Base-by-base conservation (phyloP, 1,140 invertebrate species). In the Probaryconus sp. region DNA sequence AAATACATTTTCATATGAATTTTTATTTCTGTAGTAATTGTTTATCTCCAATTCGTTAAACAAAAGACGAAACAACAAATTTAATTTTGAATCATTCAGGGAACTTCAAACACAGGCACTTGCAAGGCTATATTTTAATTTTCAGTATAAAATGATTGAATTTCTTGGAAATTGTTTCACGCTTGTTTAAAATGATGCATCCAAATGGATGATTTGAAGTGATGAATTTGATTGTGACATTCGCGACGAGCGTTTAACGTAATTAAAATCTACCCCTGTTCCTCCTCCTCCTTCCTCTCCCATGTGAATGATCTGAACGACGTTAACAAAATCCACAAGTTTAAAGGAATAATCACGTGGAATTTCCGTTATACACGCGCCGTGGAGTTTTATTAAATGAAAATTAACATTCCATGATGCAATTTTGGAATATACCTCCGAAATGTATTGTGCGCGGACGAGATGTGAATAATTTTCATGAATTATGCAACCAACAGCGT, bases 381-480 rank as follows among this genome's bases (percentile, higher is more conserved):
- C 7, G 20, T 37, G 13, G 20, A 63, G 56, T 74, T 74, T 74
- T 68, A 74, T 74, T 56, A 74, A 68, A 74, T 64, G 63, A 50
- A 74, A 74, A 74, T 74, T 68, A 74, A 74, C 63, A 74, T 74
- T 74, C 64, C 71, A 68, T 56, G 50, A 64, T 68, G 64, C 70
- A 74, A 74, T 74, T 74, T 74, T 67, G 71, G 71, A 68, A 58
- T 68, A 55, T 58, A 68, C 50, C 55, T 42, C 58, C 35, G 68
- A 74, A 68, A 74, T 74, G 64, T 74, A 74, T 68, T 63, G 64
- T 64, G 56, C 28, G 56, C 51, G 38, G 56, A 74, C 63, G 71
- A 68, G 71, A 68, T 74, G 63, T 58, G 64, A 74, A 74, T 74
- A 74, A 74, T 68, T 74, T 74, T 74, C 71, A 50, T 68, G 56